phyloP scores from a whole-genome alignment of 2,888 invertebrate genomes.

The Amphipyra tragopoginis region DNA sequence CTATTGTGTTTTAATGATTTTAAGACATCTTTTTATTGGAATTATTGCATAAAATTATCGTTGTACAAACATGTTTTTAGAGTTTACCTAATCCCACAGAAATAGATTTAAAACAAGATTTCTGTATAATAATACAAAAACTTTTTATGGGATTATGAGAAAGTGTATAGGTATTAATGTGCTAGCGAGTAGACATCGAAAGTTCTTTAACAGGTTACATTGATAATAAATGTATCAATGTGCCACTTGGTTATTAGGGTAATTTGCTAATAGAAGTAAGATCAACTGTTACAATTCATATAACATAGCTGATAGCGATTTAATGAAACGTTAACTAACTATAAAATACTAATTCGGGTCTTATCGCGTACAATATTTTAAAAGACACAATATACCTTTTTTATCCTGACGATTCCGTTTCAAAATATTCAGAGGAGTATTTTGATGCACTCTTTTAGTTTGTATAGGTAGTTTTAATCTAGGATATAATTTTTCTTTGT shows the following conservation, averaged over 20 bases:
- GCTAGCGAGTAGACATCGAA: neutral
- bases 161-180: neutral
- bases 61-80: conserved; percentile 45
- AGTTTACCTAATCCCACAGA: conserved; percentile 39
- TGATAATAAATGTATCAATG: conserved; percentile 3
- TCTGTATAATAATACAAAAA: conserved; percentile 1
- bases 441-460: no score
- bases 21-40: conserved; percentile 45
- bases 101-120: conserved; percentile 34
- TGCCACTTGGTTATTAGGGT: conserved; percentile 8
- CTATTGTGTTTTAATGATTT: conserved; percentile 53
- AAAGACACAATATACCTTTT: no score
- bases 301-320: neutral
- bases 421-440: no score
- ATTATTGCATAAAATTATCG: conserved; percentile 59
- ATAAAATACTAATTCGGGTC: no score
- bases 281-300: neutral
- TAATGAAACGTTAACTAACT: neutral
- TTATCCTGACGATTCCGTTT: no score
- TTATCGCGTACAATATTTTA: no score
- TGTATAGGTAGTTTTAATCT: no score
- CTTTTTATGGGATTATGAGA: conserved; percentile 3
- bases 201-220: conserved; percentile 9
- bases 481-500: no score
- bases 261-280: neutral